A percentile compares a stretch with the other conserved stretches of the same genome.
Conservation (phyloP, 2,888 invertebrate species). For the Drosophila mettleri region DNA sequence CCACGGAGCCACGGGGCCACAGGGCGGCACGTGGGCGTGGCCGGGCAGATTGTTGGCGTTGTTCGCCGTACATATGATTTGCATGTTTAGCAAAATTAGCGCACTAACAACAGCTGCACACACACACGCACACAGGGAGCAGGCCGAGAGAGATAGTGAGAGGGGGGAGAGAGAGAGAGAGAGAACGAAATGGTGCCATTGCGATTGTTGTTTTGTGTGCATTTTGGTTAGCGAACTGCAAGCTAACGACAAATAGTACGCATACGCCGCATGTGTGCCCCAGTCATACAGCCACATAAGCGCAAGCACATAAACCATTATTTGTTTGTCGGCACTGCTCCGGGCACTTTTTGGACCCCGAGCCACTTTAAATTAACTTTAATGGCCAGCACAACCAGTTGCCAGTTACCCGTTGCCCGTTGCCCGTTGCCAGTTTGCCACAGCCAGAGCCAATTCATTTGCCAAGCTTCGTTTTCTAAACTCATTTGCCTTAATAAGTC, state of each 20-base stretch:
- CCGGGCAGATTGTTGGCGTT: constrained; percentile 31
- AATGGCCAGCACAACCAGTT: constrained; percentile 37
- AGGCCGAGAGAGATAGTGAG: constrained; percentile 6
- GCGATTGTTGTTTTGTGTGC: constrained; percentile 38
- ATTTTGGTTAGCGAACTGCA: constrained; percentile 66
- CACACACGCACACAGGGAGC: constrained; percentile 10
- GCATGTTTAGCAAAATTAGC: constrained; percentile 80
- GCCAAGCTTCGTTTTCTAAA: constrained; percentile 51
- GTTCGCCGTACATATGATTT: constrained; percentile 73
- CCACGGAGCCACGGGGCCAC: constrained; percentile 1
- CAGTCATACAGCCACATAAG: constrained; percentile 16
- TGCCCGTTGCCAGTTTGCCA: not conserved
- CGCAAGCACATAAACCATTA: constrained; percentile 62
- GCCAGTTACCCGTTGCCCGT: not conserved
- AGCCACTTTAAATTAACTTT: constrained; percentile 70
- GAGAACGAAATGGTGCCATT: not conserved
- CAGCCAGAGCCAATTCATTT: constrained; percentile 63
- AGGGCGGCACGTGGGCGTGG: constrained; percentile 27
- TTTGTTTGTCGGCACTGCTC: constrained; percentile 65
- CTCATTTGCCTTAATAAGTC: constrained; percentile 71
- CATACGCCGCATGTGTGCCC: constrained; percentile 70
- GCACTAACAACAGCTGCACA: constrained; percentile 77
- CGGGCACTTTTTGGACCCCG: constrained; percentile 38
- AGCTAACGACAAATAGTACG: constrained; percentile 64
- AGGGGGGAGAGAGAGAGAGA: not conserved